These are phyloP conservation scores for Petrolisthes manimaculis DNA, from an alignment of 2,888 invertebrate genomes.

Conservation along the genomic window DNA sequence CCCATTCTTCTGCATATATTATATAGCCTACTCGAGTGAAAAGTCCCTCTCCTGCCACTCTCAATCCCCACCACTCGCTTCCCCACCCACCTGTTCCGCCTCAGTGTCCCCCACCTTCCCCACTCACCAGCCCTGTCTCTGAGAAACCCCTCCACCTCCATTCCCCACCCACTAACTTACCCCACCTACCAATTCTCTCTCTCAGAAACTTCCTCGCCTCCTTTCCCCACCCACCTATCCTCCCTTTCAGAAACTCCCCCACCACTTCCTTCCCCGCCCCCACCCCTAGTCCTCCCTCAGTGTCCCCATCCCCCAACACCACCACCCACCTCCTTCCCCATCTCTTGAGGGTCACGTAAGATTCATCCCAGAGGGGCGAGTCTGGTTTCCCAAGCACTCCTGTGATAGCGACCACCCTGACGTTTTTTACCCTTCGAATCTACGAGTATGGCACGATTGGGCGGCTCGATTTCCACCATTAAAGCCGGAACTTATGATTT, in stretches of 20 bases:
- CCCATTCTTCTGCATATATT: too few relatives aligned
- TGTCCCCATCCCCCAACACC: not conserved
- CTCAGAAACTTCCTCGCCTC: not conserved
- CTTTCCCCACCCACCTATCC: not conserved
- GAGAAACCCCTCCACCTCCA: not conserved
- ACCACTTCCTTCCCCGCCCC: not conserved
- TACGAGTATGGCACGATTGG: constrained; percentile 52
- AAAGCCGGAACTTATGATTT: constrained; percentile 47
- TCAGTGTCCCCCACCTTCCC: not conserved
- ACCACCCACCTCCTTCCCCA: not conserved
- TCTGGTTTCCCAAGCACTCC: constrained; percentile 44
- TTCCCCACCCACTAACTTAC: not conserved
- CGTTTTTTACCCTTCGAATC: constrained; percentile 42
- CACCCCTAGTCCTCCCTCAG: not conserved
- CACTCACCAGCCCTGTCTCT: not conserved
- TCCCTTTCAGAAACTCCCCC: not conserved
- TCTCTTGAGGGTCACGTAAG: constrained; percentile 20
- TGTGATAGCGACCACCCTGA: constrained; percentile 35
- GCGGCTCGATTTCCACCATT: constrained; percentile 47
- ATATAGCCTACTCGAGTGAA: too few relatives aligned
- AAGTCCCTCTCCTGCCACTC: too few relatives aligned
- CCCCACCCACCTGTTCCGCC: not conserved
- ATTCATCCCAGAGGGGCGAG: constrained; percentile 34
- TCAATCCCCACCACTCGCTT: too few relatives aligned
- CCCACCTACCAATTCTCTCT: not conserved